Conservation (phyloP, 2,797 vertebrate genomes). For the Eospalax fontanierii region DNA sequence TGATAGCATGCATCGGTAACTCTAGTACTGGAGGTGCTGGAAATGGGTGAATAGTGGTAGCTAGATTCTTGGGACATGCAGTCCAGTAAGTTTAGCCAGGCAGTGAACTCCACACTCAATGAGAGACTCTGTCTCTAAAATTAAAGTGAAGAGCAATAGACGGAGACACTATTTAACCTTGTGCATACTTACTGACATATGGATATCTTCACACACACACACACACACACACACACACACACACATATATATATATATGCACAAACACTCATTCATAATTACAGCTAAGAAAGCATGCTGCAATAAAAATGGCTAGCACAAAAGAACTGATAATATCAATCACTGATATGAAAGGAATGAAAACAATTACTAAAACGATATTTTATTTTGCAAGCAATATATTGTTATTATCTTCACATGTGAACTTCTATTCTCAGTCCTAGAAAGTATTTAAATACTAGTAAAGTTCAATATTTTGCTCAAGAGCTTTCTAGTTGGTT, state of each 20-base stretch:
- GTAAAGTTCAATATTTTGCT: slow-evolving; percentile 46
- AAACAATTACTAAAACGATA: not conserved
- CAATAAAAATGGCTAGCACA: not conserved
- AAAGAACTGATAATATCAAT: not conserved
- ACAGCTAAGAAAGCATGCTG: not conserved
- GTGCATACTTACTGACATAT: too few relatives aligned
- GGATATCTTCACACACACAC: too few relatives aligned
- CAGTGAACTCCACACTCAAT: not conserved
- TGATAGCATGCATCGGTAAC: not conserved
- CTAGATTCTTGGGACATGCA: not conserved
- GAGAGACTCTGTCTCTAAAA: not conserved
- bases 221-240: not conserved
- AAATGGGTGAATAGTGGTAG: not conserved
- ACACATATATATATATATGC: not conserved
- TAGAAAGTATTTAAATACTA: slow-evolving; percentile 28
- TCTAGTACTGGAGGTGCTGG: too few relatives aligned
- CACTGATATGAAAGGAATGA: not conserved
- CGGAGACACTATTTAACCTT: not conserved
- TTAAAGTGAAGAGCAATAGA: too few relatives aligned
- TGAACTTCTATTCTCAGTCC: not conserved
- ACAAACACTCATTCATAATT: not conserved
- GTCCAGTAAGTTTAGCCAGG: not conserved
- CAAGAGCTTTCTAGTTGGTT: slow-evolving; percentile 61
- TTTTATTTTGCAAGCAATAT: not conserved
- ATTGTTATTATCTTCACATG: not conserved